Evolutionary conservation across 2,113 vertebrate genomes (phyloP).

Genomic region (Xerus inauris): DNA sequence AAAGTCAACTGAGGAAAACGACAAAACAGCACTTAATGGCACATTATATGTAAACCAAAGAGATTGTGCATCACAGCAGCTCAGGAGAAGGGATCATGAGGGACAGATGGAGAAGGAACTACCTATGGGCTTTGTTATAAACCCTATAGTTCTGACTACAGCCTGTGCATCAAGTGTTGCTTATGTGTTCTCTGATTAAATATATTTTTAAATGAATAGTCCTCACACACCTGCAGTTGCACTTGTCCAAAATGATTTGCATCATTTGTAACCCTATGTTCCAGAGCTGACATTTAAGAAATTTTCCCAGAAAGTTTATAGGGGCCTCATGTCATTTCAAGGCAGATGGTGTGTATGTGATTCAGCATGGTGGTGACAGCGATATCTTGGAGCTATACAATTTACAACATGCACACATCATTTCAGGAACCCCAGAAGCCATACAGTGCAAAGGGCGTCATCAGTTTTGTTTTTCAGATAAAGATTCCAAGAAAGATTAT

Average conservation of each 20-base stretch:
- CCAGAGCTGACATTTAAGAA: background rate
- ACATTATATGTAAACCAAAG: background rate
- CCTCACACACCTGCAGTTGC: background rate
- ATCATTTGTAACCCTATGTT: background rate
- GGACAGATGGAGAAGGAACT: background rate
- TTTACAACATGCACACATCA: no score
- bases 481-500: background rate
- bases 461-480: background rate
- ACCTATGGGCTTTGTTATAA: background rate
- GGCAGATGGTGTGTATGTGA: rapidly evolving
- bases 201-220: background rate
- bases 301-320: background rate
- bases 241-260: background rate
- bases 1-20: background rate
- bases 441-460: rapidly evolving
- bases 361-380: rapidly evolving
- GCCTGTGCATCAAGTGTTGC: background rate
- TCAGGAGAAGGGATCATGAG: background rate
- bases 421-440: background rate
- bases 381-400: rapidly evolving
- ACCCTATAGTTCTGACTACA: background rate
- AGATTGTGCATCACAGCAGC: background rate
- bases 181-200: background rate
- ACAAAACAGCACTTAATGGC: background rate
- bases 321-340: background rate